Base-by-base conservation (phyloP, 1,140 invertebrate genomes). In the Spodoptera frugiperda region DNA sequence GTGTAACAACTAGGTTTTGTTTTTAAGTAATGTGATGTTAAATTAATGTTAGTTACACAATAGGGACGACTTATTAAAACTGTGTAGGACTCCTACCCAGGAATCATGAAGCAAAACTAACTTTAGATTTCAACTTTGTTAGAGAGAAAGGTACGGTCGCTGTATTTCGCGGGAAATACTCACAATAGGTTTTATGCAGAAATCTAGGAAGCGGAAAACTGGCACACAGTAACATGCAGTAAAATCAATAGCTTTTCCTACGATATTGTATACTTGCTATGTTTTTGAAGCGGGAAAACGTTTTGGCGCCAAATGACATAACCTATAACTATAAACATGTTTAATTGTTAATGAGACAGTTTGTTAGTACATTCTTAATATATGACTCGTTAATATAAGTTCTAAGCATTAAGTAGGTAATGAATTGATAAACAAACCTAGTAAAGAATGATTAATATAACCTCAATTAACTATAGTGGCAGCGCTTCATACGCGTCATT, bases 161-260 rank as follows among this genome's bases (percentile, higher is more conserved):
- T 61, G 33, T 44, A 44, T 61, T 63, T 63, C 59, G 44, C 33
- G 44, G 59, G 59, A 63, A 63, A 63, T 63, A 33, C 33, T 33
- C 59, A 44, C 59, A 63, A 63, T 44, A 33, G 59, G 33, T 63
- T 44, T 63, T 44, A 63, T 63, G 59, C 59, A 17, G 59, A 63
- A 63, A 44, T 63, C 59, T 63, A 44, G 59, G 33, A 44, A 63
- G 25, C 33, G 33, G 33, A 44, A 61, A 63, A 44, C 59, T 63
- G 33, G 59, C 9, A 17, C n/a, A 63, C 59, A 9, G 59, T 63
- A 44, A 63, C 9, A 17, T 9, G 44, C 59, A 9, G 59, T 63
- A 44, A 63, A 63, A 63, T 63, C 59, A 63, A 63, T 63, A 63
- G 59, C 59, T 63, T 63, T 63, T 63, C 9, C 33, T 63, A 15